phyloP scores from a whole-genome alignment of 2,113 vertebrate genomes.

The Melanerpes aurifrons region DNA sequence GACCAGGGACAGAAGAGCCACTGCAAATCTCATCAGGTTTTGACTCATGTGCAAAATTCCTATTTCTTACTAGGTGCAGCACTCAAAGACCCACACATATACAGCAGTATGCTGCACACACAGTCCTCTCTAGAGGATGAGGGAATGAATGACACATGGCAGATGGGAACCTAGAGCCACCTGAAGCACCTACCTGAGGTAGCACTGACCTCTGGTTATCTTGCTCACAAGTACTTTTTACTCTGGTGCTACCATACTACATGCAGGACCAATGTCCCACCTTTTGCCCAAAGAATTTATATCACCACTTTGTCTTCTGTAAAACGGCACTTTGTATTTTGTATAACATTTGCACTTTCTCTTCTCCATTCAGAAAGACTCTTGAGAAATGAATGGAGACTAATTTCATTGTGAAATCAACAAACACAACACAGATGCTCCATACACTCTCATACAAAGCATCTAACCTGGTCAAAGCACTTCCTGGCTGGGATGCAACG shows the following conservation, averaged over 20 bases:
- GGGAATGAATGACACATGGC: accelerated
- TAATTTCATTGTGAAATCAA: background rate
- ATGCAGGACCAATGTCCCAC: accelerated
- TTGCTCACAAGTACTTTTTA: background rate
- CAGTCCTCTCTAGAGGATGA: background rate
- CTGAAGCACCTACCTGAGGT: background rate
- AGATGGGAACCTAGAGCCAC: background rate
- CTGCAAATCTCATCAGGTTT: background rate
- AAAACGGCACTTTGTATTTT: background rate
- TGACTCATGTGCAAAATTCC: background rate
- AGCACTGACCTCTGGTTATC: background rate
- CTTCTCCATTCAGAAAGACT: background rate
- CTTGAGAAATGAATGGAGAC: background rate
- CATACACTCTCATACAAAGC: background rate
- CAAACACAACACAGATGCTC: too few relatives aligned
- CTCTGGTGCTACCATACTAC: background rate
- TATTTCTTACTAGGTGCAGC: background rate
- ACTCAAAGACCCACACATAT: background rate
- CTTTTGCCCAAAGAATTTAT: background rate
- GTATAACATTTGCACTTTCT: background rate
- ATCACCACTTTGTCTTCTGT: too few relatives aligned
- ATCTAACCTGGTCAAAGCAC: background rate
- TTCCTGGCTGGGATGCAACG: background rate
- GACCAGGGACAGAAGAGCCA: background rate
- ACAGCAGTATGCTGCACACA: accelerated